Percentiles rank a stretch among this genome's conserved stretches.
Conservation (phyloP, 2,113 vertebrate species). For the Sisor rabdophorus region DNA sequence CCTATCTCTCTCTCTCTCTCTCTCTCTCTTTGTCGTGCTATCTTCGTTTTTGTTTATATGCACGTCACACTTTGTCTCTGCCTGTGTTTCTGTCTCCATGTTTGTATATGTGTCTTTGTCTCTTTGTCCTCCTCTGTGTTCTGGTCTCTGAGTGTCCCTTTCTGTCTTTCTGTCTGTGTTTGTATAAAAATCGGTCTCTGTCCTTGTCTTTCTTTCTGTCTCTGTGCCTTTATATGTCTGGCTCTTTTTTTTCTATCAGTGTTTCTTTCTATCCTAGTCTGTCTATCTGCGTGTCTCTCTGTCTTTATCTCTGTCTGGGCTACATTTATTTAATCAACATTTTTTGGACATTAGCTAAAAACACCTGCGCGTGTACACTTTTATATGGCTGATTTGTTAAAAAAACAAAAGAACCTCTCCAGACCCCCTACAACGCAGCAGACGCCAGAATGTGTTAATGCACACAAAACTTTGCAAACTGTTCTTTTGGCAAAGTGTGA, state of each 20-base stretch:
- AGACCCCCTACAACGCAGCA: constrained; percentile 27
- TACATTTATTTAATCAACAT: constrained; percentile 46
- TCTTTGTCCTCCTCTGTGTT: not conserved
- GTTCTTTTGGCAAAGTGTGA: constrained; percentile 31
- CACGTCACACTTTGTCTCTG: too few relatives aligned
- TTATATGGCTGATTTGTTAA: constrained; percentile 46
- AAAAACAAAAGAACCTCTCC: constrained; percentile 22
- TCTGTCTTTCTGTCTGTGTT: not conserved
- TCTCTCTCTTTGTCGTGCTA: not conserved
- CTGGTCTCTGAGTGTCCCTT: not conserved
- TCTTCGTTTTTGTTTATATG: not conserved
- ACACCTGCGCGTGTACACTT: constrained; percentile 51
- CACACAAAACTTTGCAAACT: constrained; percentile 26
- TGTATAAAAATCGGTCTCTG: too few relatives aligned
- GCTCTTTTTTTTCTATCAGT: not conserved
- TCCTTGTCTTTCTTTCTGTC: not conserved
- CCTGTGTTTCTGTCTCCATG: not conserved
- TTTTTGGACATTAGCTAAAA: constrained; percentile 48
- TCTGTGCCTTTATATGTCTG: not conserved
- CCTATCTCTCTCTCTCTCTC: not conserved
- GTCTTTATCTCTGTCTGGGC: constrained; percentile 6
- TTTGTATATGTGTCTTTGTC: not conserved
- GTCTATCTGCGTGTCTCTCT: not conserved
- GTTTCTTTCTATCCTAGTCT: not conserved
- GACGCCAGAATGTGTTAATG: constrained; percentile 12